Conservation (phyloP, 2,888 invertebrate species). For the Temnothorax rugatulus region DNA sequence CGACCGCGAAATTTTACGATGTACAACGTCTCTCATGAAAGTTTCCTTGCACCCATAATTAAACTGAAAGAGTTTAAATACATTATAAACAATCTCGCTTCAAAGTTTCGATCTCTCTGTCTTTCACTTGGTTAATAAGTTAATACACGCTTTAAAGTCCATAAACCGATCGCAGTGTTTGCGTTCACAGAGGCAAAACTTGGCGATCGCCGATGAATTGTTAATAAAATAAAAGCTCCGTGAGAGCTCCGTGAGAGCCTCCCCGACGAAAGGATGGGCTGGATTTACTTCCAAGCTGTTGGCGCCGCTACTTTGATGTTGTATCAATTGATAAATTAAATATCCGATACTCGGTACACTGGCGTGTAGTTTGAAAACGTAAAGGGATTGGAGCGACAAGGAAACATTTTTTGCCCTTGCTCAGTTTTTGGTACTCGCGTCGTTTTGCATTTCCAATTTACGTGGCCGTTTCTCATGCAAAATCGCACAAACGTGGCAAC, state of each 20-base stretch:
- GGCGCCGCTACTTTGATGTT: constrained; percentile 1
- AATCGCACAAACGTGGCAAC: neutral
- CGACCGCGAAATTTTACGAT: neutral
- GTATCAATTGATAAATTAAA: constrained; percentile 21
- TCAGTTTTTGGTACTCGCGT: neutral
- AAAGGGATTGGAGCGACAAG: neutral
- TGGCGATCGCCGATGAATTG: constrained; percentile 24
- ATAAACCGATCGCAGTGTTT: constrained; percentile 33
- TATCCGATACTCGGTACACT: neutral
- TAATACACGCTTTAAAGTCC: constrained; percentile 22
- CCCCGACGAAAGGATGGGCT: neutral
- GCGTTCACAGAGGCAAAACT: constrained; percentile 15
- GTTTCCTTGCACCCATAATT: neutral
- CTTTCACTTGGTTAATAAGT: constrained; percentile 37
- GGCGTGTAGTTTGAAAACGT: neutral
- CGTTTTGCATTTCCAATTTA: neutral
- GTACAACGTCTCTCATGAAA: neutral
- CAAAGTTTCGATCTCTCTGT: constrained; percentile 30
- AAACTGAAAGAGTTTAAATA: constrained; percentile 2
- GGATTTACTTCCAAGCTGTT: constrained; percentile 13
- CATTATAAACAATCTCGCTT: constrained; percentile 3
- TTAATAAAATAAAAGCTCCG: constrained; percentile 42
- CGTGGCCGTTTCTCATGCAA: neutral
- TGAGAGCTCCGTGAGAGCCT: neutral
- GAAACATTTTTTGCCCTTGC: neutral